Conservation (phyloP, 2,797 vertebrate genomes). For the Paguma larvata region DNA sequence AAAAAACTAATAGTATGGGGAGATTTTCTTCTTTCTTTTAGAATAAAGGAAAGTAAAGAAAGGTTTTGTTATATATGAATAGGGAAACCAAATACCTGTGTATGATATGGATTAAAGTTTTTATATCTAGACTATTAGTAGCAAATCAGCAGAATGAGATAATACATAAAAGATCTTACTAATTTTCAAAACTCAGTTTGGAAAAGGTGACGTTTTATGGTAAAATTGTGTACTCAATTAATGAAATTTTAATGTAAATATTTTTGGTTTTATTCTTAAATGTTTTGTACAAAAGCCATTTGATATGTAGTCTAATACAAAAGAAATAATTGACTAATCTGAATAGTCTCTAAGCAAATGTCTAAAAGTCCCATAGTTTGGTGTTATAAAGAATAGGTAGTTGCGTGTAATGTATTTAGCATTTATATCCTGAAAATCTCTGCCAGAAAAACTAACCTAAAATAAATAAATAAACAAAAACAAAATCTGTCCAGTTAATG, state of each 20-base stretch:
- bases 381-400: not conserved
- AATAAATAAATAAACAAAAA: not conserved
- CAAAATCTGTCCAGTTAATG: conserved; percentile 41
- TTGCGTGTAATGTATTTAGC: not conserved
- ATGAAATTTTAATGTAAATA: conserved; percentile 40
- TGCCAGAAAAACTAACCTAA: not conserved
- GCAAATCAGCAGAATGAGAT: not conserved
- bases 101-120: conserved; percentile 4
- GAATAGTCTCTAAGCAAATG: conserved; percentile 34
- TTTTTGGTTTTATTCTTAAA: conserved; percentile 47
- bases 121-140: not conserved
- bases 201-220: not conserved
- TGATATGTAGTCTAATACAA: not conserved
- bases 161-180: not conserved
- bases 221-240: conserved; percentile 10
- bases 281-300: conserved; percentile 39
- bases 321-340: not conserved
- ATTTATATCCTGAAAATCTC: conserved; percentile 44
- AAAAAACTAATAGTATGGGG: conserved; percentile 6
- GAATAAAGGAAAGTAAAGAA: conserved; percentile 27
- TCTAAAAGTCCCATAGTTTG: not conserved
- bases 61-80: not conserved
- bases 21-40: conserved; percentile 49
- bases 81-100: not conserved
- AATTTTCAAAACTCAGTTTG: not conserved